Evolutionary conservation across 1,140 invertebrate genomes (phyloP).

Genomic region (Hypothenemus hampei): DNA sequence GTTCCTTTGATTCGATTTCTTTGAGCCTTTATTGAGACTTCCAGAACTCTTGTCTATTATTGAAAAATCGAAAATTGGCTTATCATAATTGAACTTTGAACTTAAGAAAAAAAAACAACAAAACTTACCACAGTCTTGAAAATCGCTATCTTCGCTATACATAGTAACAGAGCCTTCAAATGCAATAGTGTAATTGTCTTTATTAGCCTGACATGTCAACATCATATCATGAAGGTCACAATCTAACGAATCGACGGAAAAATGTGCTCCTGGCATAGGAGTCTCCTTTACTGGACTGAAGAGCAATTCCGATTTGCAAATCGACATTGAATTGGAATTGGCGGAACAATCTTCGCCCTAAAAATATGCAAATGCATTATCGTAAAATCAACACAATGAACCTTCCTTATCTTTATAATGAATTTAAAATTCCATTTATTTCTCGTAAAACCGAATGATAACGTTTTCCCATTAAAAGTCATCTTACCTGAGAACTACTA

Average conservation of each 20-base stretch:
- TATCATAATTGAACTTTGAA: too few species aligned
- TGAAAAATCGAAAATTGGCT: too few species aligned
- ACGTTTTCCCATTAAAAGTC: too few species aligned
- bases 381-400: too few species aligned
- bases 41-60: conserved; percentile 39
- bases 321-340: conserved; percentile 72
- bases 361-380: too few species aligned
- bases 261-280: conserved; percentile 62
- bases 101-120: too few species aligned
- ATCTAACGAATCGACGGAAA: conserved; percentile 86
- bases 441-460: too few species aligned
- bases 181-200: conserved; percentile 91
- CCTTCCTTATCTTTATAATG: too few species aligned
- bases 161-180: conserved; percentile 84
- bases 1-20: conserved; percentile 4
- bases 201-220: conserved; percentile 83
- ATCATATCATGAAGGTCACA: conserved; percentile 80
- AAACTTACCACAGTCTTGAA: conserved; percentile 58
- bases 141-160: conserved; percentile 80
- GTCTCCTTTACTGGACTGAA: conserved; percentile 88
- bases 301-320: conserved; percentile 82
- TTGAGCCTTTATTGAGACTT: conserved; percentile 9
- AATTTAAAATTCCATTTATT: too few species aligned
- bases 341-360: conserved; percentile 67
- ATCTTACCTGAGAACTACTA: conserved; percentile 56